Percentiles rank a stretch among this genome's conserved stretches.
phyloP scores from a whole-genome alignment of 2,113 vertebrate species.

The Triplophysa dalaica region DNA sequence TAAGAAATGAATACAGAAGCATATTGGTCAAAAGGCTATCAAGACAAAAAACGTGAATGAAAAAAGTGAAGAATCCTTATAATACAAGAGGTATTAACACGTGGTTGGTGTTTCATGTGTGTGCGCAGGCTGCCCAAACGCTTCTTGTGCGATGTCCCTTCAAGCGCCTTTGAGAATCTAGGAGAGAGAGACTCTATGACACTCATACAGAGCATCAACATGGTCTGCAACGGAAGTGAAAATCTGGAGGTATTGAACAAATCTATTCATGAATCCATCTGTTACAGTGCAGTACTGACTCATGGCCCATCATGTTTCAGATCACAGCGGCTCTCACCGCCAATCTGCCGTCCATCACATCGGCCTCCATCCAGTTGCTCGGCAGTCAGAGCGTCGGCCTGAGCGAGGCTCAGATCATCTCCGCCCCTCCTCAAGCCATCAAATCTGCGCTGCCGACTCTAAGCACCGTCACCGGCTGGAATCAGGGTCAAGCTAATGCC shows the following conservation, averaged over 20 bases:
- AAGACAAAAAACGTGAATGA: too few relatives aligned
- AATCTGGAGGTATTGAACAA: conserved; percentile 41
- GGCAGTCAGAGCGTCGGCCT: conserved; percentile 56
- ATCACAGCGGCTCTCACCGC: conserved; percentile 55
- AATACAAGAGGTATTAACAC: not conserved
- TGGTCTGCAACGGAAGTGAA: conserved; percentile 41
- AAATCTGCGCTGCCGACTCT: conserved; percentile 54
- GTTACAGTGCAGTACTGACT: not conserved
- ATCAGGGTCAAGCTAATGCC: conserved; percentile 53
- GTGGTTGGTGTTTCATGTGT: not conserved
- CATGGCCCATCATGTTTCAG: conserved; percentile 40
- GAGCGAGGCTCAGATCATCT: conserved; percentile 56
- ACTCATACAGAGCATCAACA: conserved; percentile 38
- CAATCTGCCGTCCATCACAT: conserved; percentile 57
- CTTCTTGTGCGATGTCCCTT: conserved; percentile 41
- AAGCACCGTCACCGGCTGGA: conserved; percentile 56
- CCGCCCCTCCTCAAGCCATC: not conserved
- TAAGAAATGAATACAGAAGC: conserved; percentile 14
- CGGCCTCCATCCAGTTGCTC: conserved; percentile 40
- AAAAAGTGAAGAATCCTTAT: too few relatives aligned
- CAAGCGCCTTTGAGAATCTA: conserved; percentile 4
- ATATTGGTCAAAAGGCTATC: too few relatives aligned
- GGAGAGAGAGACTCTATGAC: conserved; percentile 16
- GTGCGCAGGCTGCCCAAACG: conserved; percentile 35
- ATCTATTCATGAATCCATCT: not conserved